A percentile compares a stretch with the other conserved stretches of the same genome.
phyloP scores from a whole-genome alignment of 1,140 invertebrate genomes.

The Conopomorpha cramerella region DNA sequence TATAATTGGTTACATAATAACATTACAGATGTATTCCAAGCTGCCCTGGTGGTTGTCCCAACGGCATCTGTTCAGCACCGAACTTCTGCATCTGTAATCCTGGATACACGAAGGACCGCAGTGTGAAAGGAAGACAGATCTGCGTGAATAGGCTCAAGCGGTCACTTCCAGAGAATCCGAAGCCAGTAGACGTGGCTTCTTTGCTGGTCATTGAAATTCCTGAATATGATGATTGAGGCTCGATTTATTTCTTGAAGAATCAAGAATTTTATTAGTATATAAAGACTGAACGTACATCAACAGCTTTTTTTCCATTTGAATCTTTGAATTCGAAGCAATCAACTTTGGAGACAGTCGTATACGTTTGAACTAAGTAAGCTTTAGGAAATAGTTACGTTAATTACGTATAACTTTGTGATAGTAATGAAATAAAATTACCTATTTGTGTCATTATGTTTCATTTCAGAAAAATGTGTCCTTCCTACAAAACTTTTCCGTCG shows the following conservation, averaged over 20 bases:
- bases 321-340: too few relatives aligned
- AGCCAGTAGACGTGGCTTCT: constrained; percentile 10
- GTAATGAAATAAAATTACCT: too few relatives aligned
- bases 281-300: too few relatives aligned
- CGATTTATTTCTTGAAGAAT: not conserved
- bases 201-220: constrained; percentile 20
- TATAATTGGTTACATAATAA: too few relatives aligned
- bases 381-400: too few relatives aligned
- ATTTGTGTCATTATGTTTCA: too few relatives aligned
- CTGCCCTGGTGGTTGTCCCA: constrained; percentile 65
- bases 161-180: constrained; percentile 7
- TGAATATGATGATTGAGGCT: constrained; percentile 8
- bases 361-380: too few relatives aligned
- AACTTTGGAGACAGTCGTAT: too few relatives aligned
- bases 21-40: constrained; percentile 58
- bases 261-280: not conserved
- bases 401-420: too few relatives aligned
- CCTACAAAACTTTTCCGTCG: too few relatives aligned
- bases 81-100: constrained; percentile 63
- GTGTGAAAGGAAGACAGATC: constrained; percentile 67
- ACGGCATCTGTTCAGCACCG: constrained; percentile 65
- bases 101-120: constrained; percentile 65
- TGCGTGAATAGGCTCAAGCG: constrained; percentile 56
- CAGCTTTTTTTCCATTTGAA: too few relatives aligned
- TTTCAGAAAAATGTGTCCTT: too few relatives aligned